A percentile compares a stretch with the other conserved stretches of the same genome.
Evolutionary conservation across 1,140 invertebrate genomes (phyloP).

Genomic region (Notospermus geniculatus): DNA sequence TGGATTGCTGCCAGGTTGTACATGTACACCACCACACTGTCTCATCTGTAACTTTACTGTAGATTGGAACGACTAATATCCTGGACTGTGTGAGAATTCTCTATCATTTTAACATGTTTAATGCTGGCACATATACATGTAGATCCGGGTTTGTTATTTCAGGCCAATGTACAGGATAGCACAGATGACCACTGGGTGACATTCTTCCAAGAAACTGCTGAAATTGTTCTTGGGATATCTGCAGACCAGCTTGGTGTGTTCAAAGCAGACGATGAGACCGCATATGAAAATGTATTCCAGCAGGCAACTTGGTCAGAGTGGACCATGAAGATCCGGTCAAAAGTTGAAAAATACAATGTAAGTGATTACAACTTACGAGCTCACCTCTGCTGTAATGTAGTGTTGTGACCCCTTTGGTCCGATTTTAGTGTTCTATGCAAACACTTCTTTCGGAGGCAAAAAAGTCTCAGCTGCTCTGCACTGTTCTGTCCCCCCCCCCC

Average conservation of each 20-base stretch:
- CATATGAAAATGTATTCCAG: conserved; percentile 65
- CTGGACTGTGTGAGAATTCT: no score
- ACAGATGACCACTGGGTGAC: conserved; percentile 82
- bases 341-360: conserved; percentile 86
- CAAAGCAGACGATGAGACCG: conserved; percentile 46
- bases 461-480: no score
- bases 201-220: conserved; percentile 83
- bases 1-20: no score
- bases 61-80: no score
- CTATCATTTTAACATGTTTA: no score
- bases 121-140: not conserved
- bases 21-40: no score
- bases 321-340: conserved; percentile 78
- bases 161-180: conserved; percentile 78
- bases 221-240: conserved; percentile 73
- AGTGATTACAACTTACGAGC: conserved; percentile 21
- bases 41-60: no score
- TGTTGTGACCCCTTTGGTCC: not conserved
- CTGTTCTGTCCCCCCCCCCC: not conserved
- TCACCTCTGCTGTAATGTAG: not conserved
- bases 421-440: no score
- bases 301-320: conserved; percentile 76
- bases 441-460: no score
- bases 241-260: conserved; percentile 68
- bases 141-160: conserved; percentile 27